Percentiles rank a stretch among this genome's conserved stretches.
Conservation (phyloP, 2,888 invertebrate species). For the Molanna angustata region DNA sequence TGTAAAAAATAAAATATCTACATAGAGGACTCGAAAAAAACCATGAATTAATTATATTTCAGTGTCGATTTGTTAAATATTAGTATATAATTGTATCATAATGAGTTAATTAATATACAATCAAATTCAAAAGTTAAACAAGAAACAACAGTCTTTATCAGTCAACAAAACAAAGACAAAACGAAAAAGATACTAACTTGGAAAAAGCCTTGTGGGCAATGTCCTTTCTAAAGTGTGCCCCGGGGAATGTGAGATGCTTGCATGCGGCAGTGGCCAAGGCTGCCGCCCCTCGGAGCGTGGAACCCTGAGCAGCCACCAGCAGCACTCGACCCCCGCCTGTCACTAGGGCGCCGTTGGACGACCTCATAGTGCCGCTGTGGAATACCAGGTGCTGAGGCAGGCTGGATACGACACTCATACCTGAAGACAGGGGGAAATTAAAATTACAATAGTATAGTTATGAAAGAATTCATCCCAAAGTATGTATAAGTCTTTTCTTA, state of each 20-base stretch:
- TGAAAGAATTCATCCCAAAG: no score
- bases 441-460: no score
- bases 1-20: no score
- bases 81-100: no score
- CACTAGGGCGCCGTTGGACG: conserved; percentile 60
- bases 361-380: conserved; percentile 79
- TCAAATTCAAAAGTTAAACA: no score
- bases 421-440: no score
- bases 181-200: conserved; percentile 53
- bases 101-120: no score
- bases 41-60: no score
- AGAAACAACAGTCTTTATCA: no score
- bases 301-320: conserved; percentile 68
- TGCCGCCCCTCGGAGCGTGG: conserved; percentile 68
- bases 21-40: no score
- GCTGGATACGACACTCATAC: conserved; percentile 54
- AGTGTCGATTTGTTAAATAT: no score
- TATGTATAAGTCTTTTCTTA: background rate
- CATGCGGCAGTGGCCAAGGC: conserved; percentile 72
- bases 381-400: conserved; percentile 64
- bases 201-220: conserved; percentile 86
- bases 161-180: conserved; percentile 2
- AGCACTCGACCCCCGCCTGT: conserved; percentile 92
- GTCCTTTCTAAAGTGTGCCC: conserved; percentile 82
- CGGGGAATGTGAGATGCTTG: conserved; percentile 74